Base-by-base conservation (phyloP, 64 coral and sea anemone species). In the Trachythela sp. region DNA sequence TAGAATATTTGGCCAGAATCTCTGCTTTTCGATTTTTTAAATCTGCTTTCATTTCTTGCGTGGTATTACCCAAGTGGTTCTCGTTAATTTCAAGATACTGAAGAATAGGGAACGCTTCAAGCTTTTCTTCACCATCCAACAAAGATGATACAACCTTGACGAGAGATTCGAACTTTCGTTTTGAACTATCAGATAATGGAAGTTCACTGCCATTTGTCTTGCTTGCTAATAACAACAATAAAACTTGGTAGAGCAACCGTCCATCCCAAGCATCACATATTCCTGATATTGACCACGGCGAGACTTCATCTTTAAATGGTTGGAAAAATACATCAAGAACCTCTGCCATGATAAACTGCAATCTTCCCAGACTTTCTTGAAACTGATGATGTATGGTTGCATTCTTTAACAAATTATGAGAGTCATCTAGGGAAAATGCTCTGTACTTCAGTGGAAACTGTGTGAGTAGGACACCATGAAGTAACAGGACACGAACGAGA, bases 401-500 rank as follows among this genome's bases (percentile, higher is more conserved):
- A 37, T 34, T 39, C 30, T 68, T 68, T 6, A 45, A 45, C 26
- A 64, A 10, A 36, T 38, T 9, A 0, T 37, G 37, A 71, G 11
- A 54, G 40, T 26, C 39, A 35, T 91, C 50, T 75, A 91, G 13
- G 20, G 84, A 32, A 10, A 86, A 85, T 27, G 90, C 84, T 76
- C 90, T 85, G 48, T 86, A 91, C 58, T 50, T 75, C 41, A 91
- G 38, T 33, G 90, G 84, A 10, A 91, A 29, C 26, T 50, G 71
- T 31, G 85, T 80, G 18, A 91, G 84, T 31, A 91, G 14, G 42
- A 86, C 30, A 86, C n/a, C 48, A 18, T 91, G 90, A 68, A 91
- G 43, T 31, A 91, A 48, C 27, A 87, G 64, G 35, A 86, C 58
- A 43, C 86, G 85, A 0, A 91, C 39, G 35, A 42, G 64, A 70